A percentile compares a stretch with the other conserved stretches of the same genome.
These are phyloP conservation scores for Sarcophaga rosellei DNA, from an alignment of 2,888 invertebrate species.

Conservation along the genomic window DNA sequence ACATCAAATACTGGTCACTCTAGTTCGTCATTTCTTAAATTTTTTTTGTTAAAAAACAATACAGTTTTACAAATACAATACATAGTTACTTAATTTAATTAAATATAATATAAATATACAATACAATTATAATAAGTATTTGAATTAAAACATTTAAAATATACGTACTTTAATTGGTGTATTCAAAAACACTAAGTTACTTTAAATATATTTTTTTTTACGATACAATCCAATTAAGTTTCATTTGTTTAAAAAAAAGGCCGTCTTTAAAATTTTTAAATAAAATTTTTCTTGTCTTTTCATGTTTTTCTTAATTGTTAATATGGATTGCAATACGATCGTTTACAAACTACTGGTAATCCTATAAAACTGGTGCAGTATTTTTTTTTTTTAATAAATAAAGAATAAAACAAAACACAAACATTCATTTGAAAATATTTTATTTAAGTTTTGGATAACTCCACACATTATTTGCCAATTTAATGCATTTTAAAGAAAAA, in stretches of 20 bases:
- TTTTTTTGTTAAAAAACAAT: slow-evolving; percentile 6
- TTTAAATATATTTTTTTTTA: neutral
- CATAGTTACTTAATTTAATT: no score
- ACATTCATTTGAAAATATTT: neutral
- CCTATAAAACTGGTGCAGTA: slow-evolving; percentile 41
- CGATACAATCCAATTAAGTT: no score
- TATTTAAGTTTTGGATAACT: no score
- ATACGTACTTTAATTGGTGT: slow-evolving; percentile 51
- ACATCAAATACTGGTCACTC: slow-evolving; percentile 48
- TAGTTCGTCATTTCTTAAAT: neutral
- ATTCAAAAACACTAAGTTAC: slow-evolving; percentile 58
- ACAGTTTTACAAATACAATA: no score
- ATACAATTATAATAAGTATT: neutral
- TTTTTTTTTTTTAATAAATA: neutral
- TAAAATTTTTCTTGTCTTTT: slow-evolving; percentile 12
- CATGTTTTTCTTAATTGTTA: slow-evolving; percentile 5
- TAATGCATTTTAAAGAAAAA: neutral
- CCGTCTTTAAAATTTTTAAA: slow-evolving; percentile 1
- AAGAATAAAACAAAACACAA: neutral
- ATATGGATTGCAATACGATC: slow-evolving; percentile 14
- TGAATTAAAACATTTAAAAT: slow-evolving; percentile 53
- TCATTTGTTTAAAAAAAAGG: slow-evolving; percentile 25
- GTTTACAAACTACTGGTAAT: slow-evolving; percentile 23
- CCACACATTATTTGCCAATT: neutral
- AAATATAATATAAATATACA: slow-evolving; percentile 14